Evolutionary conservation across 2,888 invertebrate genomes (phyloP).

Genomic region (Ctena decussata): DNA sequence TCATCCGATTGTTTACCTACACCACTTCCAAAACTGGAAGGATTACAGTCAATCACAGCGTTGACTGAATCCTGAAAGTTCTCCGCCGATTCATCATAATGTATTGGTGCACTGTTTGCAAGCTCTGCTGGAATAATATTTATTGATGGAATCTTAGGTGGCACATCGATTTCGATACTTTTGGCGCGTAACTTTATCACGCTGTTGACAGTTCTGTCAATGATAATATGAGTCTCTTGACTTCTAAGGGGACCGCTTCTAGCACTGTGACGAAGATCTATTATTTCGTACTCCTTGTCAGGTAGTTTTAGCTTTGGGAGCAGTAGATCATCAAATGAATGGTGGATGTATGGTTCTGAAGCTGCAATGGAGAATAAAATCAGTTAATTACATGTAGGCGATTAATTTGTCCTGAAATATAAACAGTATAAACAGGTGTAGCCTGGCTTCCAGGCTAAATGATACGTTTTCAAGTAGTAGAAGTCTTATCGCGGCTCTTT

Average conservation of each 20-base stretch:
- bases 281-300: not conserved
- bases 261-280: not conserved
- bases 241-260: not conserved
- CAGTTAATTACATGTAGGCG: no score
- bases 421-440: no score
- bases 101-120: not conserved
- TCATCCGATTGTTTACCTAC: no score
- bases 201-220: slow-evolving; percentile 1
- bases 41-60: no score
- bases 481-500: no score
- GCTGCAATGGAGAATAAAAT: not conserved
- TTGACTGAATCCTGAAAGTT: not conserved
- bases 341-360: not conserved
- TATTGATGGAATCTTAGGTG: not conserved
- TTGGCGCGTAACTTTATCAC: slow-evolving; percentile 21
- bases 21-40: no score
- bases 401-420: no score
- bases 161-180: slow-evolving; percentile 34
- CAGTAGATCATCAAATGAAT: not conserved
- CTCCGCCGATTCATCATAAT: not conserved
- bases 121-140: not conserved
- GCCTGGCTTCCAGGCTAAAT: no score
- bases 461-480: no score
- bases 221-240: not conserved
- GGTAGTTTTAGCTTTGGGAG: not conserved